Evolutionary conservation across 2,113 vertebrate genomes (phyloP), one percentile per base, ranked within the genome.

Genomic region (Danionella cerebrum): DNA sequence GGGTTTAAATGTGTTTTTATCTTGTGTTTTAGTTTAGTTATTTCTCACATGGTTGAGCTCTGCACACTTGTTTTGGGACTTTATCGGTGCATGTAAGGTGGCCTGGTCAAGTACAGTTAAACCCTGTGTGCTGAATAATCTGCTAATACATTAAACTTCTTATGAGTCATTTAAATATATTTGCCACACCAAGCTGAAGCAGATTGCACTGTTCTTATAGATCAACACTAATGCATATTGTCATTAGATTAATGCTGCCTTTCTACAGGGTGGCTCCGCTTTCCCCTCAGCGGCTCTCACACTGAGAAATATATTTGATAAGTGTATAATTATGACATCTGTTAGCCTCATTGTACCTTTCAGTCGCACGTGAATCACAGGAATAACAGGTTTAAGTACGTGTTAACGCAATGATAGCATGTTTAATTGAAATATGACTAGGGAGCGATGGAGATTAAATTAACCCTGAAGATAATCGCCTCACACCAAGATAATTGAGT

Each of bases 311-410:
- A 83, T 90, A 80, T 85, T 88, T 85, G 83, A 88, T 90, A 91
- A 92, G 86, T 86, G 87, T 89, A 90, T 97, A 95, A 95, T 94
- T 91, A 93, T 92, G 89, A 92, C 89, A 93, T 95, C 89, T 91
- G 90, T 91, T 91, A 91, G 80, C 89, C 84, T 85, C 76, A 36
- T 78, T 85, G 84, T 79, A 87, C 85, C 87, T 92, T 89, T 92
- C 88, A 89, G 86, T 83, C 84, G 82, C 86, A 90, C 90, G 92
- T 92, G 89, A 93, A 90, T 87, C 80, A 75, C 86, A 84, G 86
- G 87, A 92, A 87, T 90, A 89, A 77, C 86, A 89, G 82, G 84
- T 89, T 94, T 89, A 93, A 91, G 90, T 89, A 89, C 78, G 82
- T 88, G 85, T 89, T 92, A 91, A 90, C 79, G 80, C 89, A 86